Conservation (phyloP, 2,797 vertebrate species). For the Clamator glandarius region DNA sequence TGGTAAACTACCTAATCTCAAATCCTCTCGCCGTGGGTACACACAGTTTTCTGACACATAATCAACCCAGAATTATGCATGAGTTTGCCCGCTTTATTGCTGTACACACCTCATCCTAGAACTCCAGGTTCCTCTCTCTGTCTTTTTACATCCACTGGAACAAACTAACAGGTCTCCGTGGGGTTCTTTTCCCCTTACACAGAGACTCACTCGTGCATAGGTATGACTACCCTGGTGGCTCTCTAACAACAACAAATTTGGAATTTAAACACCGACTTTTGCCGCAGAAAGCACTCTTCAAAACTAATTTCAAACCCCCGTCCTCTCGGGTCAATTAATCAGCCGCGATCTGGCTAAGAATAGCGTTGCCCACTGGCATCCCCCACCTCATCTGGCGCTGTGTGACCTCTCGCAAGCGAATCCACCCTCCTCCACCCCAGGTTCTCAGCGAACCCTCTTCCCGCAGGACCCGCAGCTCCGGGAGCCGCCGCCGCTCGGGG, state of each 20-base stretch:
- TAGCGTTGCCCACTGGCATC: constrained; percentile 63
- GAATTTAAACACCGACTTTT: background rate
- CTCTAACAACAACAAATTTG: background rate
- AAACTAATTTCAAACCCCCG: constrained; percentile 64
- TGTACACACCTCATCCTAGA: constrained; percentile 4
- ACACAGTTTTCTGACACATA: constrained; percentile 9
- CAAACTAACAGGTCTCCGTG: background rate
- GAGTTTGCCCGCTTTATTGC: background rate
- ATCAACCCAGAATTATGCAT: background rate
- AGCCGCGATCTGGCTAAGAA: constrained; percentile 62
- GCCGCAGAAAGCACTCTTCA: constrained; percentile 21
- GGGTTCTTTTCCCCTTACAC: fast-evolving
- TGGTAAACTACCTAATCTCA: background rate
- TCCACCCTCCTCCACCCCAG: constrained; percentile 41
- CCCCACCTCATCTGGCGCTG: constrained; percentile 50
- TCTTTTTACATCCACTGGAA: background rate
- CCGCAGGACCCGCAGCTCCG: background rate
- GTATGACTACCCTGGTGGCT: background rate
- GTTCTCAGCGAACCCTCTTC: background rate
- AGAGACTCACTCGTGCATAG: background rate
- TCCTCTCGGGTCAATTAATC: constrained; percentile 54
- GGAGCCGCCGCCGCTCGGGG: too few species aligned
- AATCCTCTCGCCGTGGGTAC: background rate
- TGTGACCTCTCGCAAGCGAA: constrained; percentile 63
- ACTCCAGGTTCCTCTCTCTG: background rate